Evolutionary conservation across 2,113 vertebrate genomes (phyloP), one percentile per base, ranked within the genome.

Genomic region (Austrofundulus limnaeus): DNA sequence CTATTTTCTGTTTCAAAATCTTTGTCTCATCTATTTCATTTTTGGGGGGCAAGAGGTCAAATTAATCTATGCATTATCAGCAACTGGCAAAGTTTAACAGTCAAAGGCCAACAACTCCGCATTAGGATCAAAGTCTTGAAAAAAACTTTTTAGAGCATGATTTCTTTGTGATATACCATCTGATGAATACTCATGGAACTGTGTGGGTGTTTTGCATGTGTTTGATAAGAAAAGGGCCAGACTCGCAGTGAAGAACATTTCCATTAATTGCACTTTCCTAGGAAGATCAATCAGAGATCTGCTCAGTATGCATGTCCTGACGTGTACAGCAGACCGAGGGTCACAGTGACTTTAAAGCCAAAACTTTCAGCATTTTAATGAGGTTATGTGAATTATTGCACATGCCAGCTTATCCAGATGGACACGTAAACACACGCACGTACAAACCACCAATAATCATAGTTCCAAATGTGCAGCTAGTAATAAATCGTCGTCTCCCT

Each of bases 311-410:
- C 89, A 76, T 53, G 65, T 42, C 78, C 68, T 50, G 64, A 61
- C 61, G 71, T 37, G 61, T 80, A 67, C 76, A 68, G 69, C 61
- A 67, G 75, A 74, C 50, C 57, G 31, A 57, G 83, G 90, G 90
- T 92, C 90, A 91, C 77, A 49, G 86, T 83, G 86, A 92, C 89
- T 89, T 90, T 89, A 89, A 81, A 90, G 75, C 77, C 75, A 69
- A 88, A 90, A 89, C 84, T 90, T 91, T 86, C 42, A 61, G 77
- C 71, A 85, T 90, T 90, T 89, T 90, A 93, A 94, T 87, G 87
- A 92, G 70, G 56, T 68, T 68, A 74, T 78, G 63, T 73, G 79
- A 88, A 80, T 84, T 86, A 85, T 81, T 70, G 55, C 71, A 59
- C 47, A 24, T 28, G 25, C 59, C 50, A 58, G 54, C 37, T 21